Evolutionary conservation across 1,140 invertebrate species (phyloP), one percentile per base, ranked within the genome.

Genomic region (Phortica variegata): DNA sequence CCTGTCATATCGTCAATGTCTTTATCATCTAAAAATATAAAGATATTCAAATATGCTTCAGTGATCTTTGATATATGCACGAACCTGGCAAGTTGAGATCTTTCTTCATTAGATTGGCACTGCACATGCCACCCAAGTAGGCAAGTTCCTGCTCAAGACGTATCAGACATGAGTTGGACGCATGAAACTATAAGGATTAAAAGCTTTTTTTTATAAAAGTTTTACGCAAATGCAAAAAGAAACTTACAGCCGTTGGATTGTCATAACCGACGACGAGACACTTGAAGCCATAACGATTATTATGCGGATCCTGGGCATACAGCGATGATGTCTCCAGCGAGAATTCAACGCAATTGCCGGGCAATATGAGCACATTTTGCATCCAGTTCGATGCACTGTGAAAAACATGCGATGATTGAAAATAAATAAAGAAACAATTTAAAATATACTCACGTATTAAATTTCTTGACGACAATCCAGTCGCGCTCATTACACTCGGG

Each of bases 311-410:
- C 71, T 93, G 93, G 49, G 95, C 84, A 78, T 97, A 97, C 77
- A 97, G 89, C 0, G 94, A 93, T 0, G 95, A 92, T 1, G 94
- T 97, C 79, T 97, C 94, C 65, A 98, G 68, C 0, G 93, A 95
- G 74, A 98, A 96, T 56, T 95, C 84, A 0, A 97, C 87, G 79
- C 96, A 91, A 76, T 96, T 93, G 16, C 95, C 95, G 51, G 95
- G 95, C 26, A 98, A 77, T 38, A 97, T 79, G 9, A 98, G 75
- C 3, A 91, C 85, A 57, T 86, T 86, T 61, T 89, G 86, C 2
- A 95, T 91, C 93, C 95, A 98, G 43, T 91, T 90, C 36, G 80
- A 80, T 32, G 80, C 78, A 16, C 89, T 85, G 53, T 4, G 78
- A 8, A 78, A 40, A 51, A 40, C 19, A 54, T 17, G 18, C 16